Evolutionary conservation across 1,140 invertebrate species (phyloP), one percentile per base, ranked within the genome.

Genomic region (Brachionus calyciflorus): DNA sequence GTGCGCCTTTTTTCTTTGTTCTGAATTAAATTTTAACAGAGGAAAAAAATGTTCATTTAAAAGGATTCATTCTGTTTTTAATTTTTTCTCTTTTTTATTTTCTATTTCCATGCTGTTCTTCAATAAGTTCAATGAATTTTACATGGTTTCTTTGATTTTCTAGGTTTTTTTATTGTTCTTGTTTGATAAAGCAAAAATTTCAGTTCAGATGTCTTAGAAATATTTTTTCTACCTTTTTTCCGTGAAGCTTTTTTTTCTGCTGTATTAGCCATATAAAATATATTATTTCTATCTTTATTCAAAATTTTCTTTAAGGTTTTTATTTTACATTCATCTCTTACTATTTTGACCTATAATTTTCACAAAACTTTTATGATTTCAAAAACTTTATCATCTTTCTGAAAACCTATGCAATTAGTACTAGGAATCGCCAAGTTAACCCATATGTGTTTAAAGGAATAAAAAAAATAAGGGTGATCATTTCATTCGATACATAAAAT

Each of bases 21-120:
- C 55, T 33, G 12, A 55, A 28, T 55, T 55, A 28, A 28, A 28
- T 55, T 55, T 28, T 28, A 55, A 55, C 53, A 28, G 53, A 24
- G 24, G 33, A 28, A 55, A 55, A 5, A 55, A 55, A 55, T 55
- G 53, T 55, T 24, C 53, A 55, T 17, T 60, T 33, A 60, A 60
- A 60, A 17, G 17, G 55, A 33, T 60, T 60, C 55, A 33, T 60
- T 60, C 55, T 60, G 55, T 60, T 60, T 60, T 33, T 60, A 60
- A 60, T 60, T 37, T n/a, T n/a, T n/a, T n/a, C n/a, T n/a, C n/a
- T n/a, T n/a, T n/a, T n/a, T n/a, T n/a, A n/a, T n/a, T n/a, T n/a
- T n/a, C n/a, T n/a, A 28, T 55, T 55, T 28, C 53, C 53, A 55
- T 55, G 53, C 53, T 55, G 53, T 55, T 55, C 53, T 14, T 55